These are phyloP conservation scores for Hepsetus odoe DNA, from an alignment of 2,113 vertebrate genomes.

Conservation along the genomic window DNA sequence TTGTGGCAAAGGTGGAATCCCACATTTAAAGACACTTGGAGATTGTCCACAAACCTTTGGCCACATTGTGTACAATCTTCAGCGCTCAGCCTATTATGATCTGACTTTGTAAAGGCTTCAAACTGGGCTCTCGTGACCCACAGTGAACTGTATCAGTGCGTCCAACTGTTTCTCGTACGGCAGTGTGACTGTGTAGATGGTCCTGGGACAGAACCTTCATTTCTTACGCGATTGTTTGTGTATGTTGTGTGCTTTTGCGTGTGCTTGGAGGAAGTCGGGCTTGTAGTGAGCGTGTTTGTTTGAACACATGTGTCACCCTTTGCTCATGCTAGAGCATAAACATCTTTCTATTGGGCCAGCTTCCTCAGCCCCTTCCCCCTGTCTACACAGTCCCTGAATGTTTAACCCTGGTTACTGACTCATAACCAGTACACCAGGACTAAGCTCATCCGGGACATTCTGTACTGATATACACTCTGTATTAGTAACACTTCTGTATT, in stretches of 20 bases:
- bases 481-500: too few relatives aligned
- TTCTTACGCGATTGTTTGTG: background rate
- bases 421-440: background rate
- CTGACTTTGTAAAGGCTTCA: too few relatives aligned
- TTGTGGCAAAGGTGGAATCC: too few relatives aligned
- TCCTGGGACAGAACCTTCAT: background rate
- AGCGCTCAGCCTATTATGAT: too few relatives aligned
- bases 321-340: background rate
- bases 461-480: too few relatives aligned
- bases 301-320: background rate
- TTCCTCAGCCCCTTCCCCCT: background rate
- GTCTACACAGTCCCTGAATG: background rate
- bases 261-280: background rate
- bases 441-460: too few relatives aligned
- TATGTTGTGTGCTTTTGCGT: background rate
- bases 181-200: background rate
- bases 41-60: too few relatives aligned
- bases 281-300: conserved; percentile 9
- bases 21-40: too few relatives aligned
- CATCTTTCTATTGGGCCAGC: background rate
- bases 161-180: background rate
- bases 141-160: background rate
- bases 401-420: background rate
- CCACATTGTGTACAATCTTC: too few relatives aligned
- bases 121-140: background rate